Conservation (phyloP, 2,888 invertebrate species). For the Phyllotreta cruciferae region DNA sequence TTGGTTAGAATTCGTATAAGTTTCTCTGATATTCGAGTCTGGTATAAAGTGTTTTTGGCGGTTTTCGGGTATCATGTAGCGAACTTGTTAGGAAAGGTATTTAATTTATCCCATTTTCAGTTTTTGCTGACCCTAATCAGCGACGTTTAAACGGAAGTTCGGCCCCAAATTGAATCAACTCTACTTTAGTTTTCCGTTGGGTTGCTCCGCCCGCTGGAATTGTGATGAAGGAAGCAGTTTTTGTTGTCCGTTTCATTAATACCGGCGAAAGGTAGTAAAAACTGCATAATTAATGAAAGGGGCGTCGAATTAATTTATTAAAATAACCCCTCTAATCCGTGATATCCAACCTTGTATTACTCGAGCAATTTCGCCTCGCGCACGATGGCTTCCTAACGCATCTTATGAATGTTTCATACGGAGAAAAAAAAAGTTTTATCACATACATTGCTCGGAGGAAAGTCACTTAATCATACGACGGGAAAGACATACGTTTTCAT, state of each 20-base stretch:
- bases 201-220: background rate
- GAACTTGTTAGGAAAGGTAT: slow-evolving; percentile 24
- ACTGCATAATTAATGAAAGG: slow-evolving; percentile 1
- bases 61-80: slow-evolving; percentile 24
- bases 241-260: slow-evolving; percentile 12
- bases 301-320: too few relatives aligned
- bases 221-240: slow-evolving; percentile 5
- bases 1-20: slow-evolving; percentile 11
- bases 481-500: slow-evolving; percentile 21
- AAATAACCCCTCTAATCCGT: too few relatives aligned
- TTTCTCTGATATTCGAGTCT: slow-evolving; percentile 11
- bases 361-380: too few relatives aligned
- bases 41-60: slow-evolving; percentile 21
- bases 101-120: slow-evolving; percentile 22
- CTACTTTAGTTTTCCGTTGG: slow-evolving; percentile 11
- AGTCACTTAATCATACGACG: slow-evolving; percentile 25
- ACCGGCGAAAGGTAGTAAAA: background rate
- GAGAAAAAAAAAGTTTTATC: slow-evolving; percentile 25
- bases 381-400: background rate
- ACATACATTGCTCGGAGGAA: slow-evolving; percentile 20
- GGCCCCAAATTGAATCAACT: slow-evolving; percentile 9
- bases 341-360: too few relatives aligned
- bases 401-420: slow-evolving; percentile 29
- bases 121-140: slow-evolving; percentile 28
- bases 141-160: slow-evolving; percentile 14